Evolutionary conservation across 2,888 invertebrate species (phyloP).

Genomic region (Lepidocyrtinus sp.): DNA sequence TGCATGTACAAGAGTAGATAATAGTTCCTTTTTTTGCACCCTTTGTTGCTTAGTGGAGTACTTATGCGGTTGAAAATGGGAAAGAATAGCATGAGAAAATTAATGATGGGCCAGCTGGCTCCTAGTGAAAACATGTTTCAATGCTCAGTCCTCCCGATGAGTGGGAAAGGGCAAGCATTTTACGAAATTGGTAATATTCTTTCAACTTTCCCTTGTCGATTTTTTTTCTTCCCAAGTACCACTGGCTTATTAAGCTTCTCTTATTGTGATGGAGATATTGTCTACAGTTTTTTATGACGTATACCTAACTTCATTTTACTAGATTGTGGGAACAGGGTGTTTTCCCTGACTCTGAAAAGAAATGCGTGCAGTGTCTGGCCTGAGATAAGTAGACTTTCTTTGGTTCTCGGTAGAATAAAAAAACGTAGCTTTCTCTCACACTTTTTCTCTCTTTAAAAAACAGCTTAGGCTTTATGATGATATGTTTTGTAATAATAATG

Average conservation of each 20-base stretch:
- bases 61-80: constrained; percentile 35
- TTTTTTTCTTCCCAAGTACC: neutral
- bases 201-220: constrained; percentile 4
- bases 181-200: constrained; percentile 37
- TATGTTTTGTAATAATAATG: constrained; percentile 12
- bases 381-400: constrained; percentile 3
- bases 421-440: neutral
- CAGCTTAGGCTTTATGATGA: neutral
- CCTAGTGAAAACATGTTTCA: constrained; percentile 55
- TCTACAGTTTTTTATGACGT: constrained; percentile 4
- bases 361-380: neutral
- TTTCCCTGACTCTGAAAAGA: neutral
- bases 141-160: neutral
- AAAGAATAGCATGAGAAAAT: constrained; percentile 53
- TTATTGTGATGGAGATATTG: constrained; percentile 4
- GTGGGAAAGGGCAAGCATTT: constrained; percentile 11
- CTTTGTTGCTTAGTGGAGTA: constrained; percentile 8
- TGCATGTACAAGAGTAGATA: constrained; percentile 32
- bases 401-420: neutral
- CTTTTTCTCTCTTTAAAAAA: constrained; percentile 4
- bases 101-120: constrained; percentile 60
- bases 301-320: neutral
- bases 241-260: neutral
- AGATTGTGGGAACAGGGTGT: constrained; percentile 39
- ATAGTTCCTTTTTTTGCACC: constrained; percentile 5